phyloP scores from a whole-genome alignment of 2,888 invertebrate species.

The Empis stercorea region DNA sequence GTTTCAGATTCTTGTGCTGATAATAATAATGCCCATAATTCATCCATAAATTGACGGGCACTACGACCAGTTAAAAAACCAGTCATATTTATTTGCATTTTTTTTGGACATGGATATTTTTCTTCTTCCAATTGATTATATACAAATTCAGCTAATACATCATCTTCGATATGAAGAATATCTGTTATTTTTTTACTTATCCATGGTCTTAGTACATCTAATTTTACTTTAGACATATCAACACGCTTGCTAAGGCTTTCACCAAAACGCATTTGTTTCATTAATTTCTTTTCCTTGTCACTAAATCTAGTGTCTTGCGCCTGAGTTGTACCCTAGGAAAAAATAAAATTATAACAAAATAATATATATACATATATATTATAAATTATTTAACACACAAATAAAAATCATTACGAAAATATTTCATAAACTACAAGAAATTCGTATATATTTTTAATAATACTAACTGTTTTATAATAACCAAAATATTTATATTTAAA shows the following conservation, averaged over 20 bases:
- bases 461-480: too few species aligned
- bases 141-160: constrained; percentile 97
- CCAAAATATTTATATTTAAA: too few species aligned
- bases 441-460: too few species aligned
- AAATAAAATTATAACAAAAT: constrained; percentile 15
- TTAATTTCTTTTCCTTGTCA: constrained; percentile 97
- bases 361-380: not conserved
- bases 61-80: constrained; percentile 97
- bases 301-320: constrained; percentile 99
- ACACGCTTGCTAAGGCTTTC: constrained; percentile 90
- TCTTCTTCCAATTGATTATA: constrained; percentile 93
- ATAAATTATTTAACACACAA: not conserved
- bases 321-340: constrained; percentile 81
- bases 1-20: constrained; percentile 92
- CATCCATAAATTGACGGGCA: constrained; percentile 94
- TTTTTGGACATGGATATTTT: constrained; percentile 91
- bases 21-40: constrained; percentile 88
- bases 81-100: constrained; percentile 99
- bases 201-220: constrained; percentile 98
- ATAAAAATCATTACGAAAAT: not conserved
- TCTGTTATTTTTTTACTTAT: constrained; percentile 94
- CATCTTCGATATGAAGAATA: constrained; percentile 94
- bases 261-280: constrained; percentile 98
- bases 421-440: too few species aligned
- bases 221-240: constrained; percentile 95